These are phyloP conservation scores for Theristicus caerulescens DNA, from an alignment of 2,113 vertebrate species.

Conservation along the genomic window DNA sequence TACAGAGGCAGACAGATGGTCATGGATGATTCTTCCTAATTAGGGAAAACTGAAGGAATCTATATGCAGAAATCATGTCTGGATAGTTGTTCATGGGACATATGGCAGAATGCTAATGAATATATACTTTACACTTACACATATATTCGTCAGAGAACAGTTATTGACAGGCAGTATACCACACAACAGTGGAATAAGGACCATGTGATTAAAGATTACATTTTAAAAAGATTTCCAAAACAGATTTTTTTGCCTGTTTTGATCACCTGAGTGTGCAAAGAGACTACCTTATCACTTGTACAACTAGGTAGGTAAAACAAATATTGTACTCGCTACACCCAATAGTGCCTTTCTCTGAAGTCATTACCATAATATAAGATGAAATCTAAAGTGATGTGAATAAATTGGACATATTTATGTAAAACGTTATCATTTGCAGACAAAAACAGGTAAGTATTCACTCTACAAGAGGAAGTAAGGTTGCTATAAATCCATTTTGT, in stretches of 20 bases:
- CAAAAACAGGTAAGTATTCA: not conserved
- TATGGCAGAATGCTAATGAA: not conserved
- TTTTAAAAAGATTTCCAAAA: not conserved
- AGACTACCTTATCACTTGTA: not conserved
- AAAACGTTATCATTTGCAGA: not conserved
- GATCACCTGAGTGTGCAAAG: not conserved
- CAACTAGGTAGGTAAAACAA: not conserved
- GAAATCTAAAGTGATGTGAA: not conserved
- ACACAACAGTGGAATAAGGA: not conserved
- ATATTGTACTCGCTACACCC: not conserved
- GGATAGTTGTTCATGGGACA: not conserved
- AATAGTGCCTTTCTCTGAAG: not conserved
- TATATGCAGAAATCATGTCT: constrained; percentile 24
- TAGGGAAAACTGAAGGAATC: constrained; percentile 28
- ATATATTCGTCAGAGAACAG: not conserved
- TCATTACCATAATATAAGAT: not conserved
- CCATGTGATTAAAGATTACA: not conserved
- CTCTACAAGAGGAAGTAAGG: not conserved
- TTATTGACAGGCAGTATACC: not conserved
- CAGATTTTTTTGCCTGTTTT: not conserved
- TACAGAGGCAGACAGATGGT: constrained; percentile 34
- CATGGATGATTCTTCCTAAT: constrained; percentile 11
- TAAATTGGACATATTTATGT: not conserved
- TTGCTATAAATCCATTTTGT: not conserved
- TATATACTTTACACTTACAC: not conserved